Conservation (phyloP, 1,140 invertebrate species). For the Manduca sexta region DNA sequence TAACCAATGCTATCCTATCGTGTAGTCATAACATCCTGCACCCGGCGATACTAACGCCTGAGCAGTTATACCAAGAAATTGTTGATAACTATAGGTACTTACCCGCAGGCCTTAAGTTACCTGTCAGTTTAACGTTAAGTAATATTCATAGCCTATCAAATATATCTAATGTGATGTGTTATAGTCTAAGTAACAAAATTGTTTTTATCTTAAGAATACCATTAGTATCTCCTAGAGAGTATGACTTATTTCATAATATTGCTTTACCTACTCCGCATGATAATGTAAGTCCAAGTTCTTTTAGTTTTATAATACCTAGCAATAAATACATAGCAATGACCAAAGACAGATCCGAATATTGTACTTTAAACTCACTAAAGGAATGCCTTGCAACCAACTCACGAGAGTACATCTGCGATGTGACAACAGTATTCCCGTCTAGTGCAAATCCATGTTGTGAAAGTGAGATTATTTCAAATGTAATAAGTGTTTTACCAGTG, state of each 20-base stretch:
- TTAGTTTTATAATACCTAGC: slow-evolving; percentile 11
- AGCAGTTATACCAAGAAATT: slow-evolving; percentile 14
- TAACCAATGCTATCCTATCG: slow-evolving; percentile 13
- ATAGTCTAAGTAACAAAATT: slow-evolving; percentile 14
- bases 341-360: slow-evolving; percentile 12
- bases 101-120: slow-evolving; percentile 9
- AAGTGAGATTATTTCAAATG: too few species aligned
- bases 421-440: neutral
- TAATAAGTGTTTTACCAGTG: too few species aligned
- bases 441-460: too few species aligned
- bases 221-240: slow-evolving; percentile 11
- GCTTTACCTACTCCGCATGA: slow-evolving; percentile 7
- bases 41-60: slow-evolving; percentile 12
- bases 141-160: slow-evolving; percentile 12
- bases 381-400: slow-evolving; percentile 28
- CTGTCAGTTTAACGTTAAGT: slow-evolving; percentile 15
- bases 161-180: slow-evolving; percentile 10
- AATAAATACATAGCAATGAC: slow-evolving; percentile 14
- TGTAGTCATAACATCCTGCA: slow-evolving; percentile 18
- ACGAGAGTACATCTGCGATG: neutral
- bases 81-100: slow-evolving; percentile 18
- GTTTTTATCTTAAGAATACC: slow-evolving; percentile 19
- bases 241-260: slow-evolving; percentile 6
- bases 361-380: slow-evolving; percentile 3
- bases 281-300: neutral